Base-by-base conservation (phyloP, 1,140 invertebrate genomes). In the Drosophila nigromelanica region DNA sequence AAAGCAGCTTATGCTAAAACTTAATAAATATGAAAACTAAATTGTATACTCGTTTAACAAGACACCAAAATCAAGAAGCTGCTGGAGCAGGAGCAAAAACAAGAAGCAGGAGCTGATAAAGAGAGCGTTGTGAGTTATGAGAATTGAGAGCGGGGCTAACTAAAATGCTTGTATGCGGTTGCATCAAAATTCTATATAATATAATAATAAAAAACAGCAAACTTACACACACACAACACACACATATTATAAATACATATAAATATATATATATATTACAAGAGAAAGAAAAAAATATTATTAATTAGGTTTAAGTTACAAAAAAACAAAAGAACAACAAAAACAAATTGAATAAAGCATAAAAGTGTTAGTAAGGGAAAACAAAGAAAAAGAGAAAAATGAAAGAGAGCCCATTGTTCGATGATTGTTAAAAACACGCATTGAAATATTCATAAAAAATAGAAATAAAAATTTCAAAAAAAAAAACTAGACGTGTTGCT, bases 21-120 rank as follows among this genome's bases (percentile, higher is more conserved):
- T 60, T 80, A 64, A 76, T 78, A 83, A 76, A 80, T 62, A 89
- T 59, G 60, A 72, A 67, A 81, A 89, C 64, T 89, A 76, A 87
- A 89, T 51, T 82, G 79, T 89, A 87, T 87, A 87, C 82, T 87
- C 82, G 83, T 82, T 86, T 82, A 83, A 82, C 83, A 85, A 87
- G 76, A 82, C 83, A 82, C 82, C 82, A 78, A 73, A 74, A 77
- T 54, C 76, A 85, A 74, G 55, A 48, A 54, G 72, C 64, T 43
- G 64, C 51, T 80, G 80, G 73, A 69, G 58, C 61, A 58, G 79
- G 67, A 60, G 68, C 33, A 67, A 67, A 59, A 78, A 43, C 51
- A 55, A 66, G 55, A 54, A 63, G 35, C 27, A 45, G 61, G 40
- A 73, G 39, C 40, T 59, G 37, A 51, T 24, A 45, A 47, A 30